These are phyloP conservation scores for Thalpophila matura DNA, from an alignment of 2,888 invertebrate species.

Conservation along the genomic window DNA sequence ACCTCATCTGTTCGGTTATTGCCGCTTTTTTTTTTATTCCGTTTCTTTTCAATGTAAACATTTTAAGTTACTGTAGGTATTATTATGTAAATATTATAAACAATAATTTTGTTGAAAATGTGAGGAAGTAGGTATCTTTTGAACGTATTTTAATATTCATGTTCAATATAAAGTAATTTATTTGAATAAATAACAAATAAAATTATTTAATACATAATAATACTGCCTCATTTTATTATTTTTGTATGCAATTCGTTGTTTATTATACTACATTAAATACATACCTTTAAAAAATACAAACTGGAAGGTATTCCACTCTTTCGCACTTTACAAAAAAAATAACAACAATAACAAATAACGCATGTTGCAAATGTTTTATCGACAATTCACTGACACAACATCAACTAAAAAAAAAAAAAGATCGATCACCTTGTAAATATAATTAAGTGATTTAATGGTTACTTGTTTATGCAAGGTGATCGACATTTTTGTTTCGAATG, in stretches of 20 bases:
- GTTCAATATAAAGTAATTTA: not conserved
- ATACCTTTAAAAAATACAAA: not conserved
- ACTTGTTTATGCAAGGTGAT: too few relatives aligned
- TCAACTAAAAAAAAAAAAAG: not conserved
- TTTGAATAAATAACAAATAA: not conserved
- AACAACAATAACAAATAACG: too few relatives aligned
- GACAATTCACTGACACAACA: not conserved
- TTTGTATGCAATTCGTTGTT: not conserved
- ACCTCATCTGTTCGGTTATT: not conserved
- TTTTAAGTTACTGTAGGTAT: constrained; percentile 9
- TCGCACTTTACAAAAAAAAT: not conserved
- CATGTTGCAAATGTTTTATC: constrained; percentile 2
- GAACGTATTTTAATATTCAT: not conserved
- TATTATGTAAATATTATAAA: constrained; percentile 30
- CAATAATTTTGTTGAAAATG: constrained; percentile 4
- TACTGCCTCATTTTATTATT: not conserved
- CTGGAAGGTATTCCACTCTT: constrained; percentile 17
- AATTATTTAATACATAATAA: not conserved
- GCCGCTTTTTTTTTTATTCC: not conserved
- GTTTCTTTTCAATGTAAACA: not conserved
- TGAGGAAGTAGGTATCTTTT: not conserved
- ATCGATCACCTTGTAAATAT: constrained; percentile 5
- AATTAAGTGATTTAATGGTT: too few relatives aligned
- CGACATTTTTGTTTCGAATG: too few relatives aligned
- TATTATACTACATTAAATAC: not conserved